A percentile compares a stretch with the other conserved stretches of the same genome.
These are phyloP conservation scores for Leucozona laternaria DNA, from an alignment of 2,888 invertebrate species.

Conservation along the genomic window DNA sequence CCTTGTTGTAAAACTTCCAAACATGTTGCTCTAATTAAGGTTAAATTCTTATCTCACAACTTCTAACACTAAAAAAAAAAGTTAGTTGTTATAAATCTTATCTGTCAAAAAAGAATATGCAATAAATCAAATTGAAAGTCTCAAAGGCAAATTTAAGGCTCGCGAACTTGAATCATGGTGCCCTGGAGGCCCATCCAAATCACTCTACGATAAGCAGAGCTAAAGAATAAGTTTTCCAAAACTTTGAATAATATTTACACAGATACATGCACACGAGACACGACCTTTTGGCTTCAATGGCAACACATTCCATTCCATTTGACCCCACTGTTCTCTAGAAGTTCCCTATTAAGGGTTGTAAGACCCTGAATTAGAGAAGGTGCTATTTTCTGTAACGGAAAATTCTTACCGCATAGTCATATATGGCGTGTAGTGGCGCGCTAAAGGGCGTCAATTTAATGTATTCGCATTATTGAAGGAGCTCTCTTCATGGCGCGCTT, in stretches of 20 bases:
- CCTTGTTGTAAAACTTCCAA: neutral
- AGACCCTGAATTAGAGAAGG: neutral
- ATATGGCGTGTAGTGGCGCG: neutral
- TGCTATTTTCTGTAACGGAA: neutral
- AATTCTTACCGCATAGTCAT: constrained; percentile 8
- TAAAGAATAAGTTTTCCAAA: constrained; percentile 3
- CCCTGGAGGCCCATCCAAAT: constrained; percentile 28
- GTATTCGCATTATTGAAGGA: constrained; percentile 64
- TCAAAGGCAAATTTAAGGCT: constrained; percentile 33
- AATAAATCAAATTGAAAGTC: constrained; percentile 32
- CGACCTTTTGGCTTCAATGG: constrained; percentile 6
- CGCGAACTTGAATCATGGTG: constrained; percentile 36
- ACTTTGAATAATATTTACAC: constrained; percentile 7
- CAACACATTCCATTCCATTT: constrained; percentile 22
- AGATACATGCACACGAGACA: neutral
- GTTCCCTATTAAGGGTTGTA: neutral
- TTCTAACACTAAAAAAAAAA: constrained; percentile 9
- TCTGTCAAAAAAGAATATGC: constrained; percentile 26
- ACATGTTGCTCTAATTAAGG: constrained; percentile 30
- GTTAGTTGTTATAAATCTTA: constrained; percentile 38
- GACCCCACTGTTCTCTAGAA: constrained; percentile 32
- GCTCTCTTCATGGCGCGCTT: constrained; percentile 32
- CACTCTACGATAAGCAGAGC: constrained; percentile 21
- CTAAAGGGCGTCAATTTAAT: constrained; percentile 23
- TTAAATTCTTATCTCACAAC: constrained; percentile 27